Evolutionary conservation across 2,888 invertebrate species (phyloP).

Genomic region (Sicus ferrugineus): DNA sequence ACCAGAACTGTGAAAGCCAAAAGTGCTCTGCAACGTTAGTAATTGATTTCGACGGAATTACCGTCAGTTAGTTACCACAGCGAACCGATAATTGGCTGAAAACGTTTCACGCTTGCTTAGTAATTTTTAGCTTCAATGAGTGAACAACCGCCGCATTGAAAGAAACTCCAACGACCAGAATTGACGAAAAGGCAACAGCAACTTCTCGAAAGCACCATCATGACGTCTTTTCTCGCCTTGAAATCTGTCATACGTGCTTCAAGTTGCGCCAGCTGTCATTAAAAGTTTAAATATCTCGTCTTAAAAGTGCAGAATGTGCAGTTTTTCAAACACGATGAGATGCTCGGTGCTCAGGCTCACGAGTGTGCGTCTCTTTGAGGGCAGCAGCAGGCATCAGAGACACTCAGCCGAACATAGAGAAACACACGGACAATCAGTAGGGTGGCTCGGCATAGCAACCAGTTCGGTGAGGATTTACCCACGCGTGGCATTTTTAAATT

Average conservation of each 20-base stretch:
- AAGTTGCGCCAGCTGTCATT: too few relatives aligned
- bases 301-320: constrained; percentile 24
- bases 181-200: too few relatives aligned
- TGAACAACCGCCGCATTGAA: background rate
- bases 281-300: background rate
- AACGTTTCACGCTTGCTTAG: background rate
- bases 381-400: constrained; percentile 8
- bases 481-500: too few relatives aligned
- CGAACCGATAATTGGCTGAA: background rate
- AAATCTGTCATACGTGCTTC: background rate
- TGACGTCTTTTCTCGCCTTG: background rate
- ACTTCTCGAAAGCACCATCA: background rate
- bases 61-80: background rate
- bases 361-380: constrained; percentile 19
- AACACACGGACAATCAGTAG: background rate
- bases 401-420: constrained; percentile 1
- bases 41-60: background rate
- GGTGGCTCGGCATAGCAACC: background rate
- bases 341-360: constrained; percentile 17
- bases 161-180: background rate
- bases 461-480: too few relatives aligned
- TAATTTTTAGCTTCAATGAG: background rate
- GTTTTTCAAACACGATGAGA: constrained; percentile 14
- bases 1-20: background rate
- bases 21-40: background rate